Conservation (phyloP, 2,888 invertebrate genomes). For the Mamestra brassicae region DNA sequence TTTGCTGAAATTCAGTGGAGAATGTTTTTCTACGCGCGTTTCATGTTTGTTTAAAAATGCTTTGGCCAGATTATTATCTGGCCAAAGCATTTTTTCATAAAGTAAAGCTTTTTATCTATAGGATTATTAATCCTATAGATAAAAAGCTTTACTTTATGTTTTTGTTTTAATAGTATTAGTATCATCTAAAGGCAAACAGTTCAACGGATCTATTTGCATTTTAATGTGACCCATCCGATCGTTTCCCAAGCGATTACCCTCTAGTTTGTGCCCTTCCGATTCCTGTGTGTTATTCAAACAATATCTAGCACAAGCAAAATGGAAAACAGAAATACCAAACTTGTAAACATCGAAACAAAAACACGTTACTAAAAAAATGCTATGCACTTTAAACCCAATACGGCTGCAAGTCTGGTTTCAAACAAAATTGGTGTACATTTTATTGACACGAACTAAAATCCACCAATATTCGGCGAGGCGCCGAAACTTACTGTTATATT, state of each 20-base stretch:
- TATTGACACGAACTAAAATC: conserved; percentile 52
- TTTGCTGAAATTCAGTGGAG: not conserved
- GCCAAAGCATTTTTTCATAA: no score
- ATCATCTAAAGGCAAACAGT: not conserved
- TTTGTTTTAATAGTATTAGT: not conserved
- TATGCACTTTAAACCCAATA: conserved; percentile 54
- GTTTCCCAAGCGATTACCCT: not conserved
- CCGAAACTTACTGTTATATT: conserved; percentile 29
- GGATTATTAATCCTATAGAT: not conserved
- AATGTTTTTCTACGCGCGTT: not conserved
- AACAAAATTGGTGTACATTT: conserved; percentile 50
- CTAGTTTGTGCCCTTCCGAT: not conserved
- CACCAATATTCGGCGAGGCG: conserved; percentile 50
- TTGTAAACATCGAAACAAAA: conserved; percentile 11
- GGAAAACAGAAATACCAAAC: conserved; percentile 3
- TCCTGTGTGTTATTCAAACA: not conserved
- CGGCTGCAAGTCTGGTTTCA: conserved; percentile 27
- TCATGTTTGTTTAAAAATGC: not conserved
- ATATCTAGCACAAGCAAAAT: not conserved
- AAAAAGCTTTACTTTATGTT: not conserved
- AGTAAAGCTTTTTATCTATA: not conserved
- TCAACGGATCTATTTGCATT: conserved; percentile 28
- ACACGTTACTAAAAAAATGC: conserved; percentile 25
- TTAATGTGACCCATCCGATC: not conserved
- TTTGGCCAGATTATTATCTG: not conserved